A percentile compares a stretch with the other conserved stretches of the same genome.
Evolutionary conservation across 2,113 vertebrate species (phyloP).

Genomic region (Xyrauchen texanus): DNA sequence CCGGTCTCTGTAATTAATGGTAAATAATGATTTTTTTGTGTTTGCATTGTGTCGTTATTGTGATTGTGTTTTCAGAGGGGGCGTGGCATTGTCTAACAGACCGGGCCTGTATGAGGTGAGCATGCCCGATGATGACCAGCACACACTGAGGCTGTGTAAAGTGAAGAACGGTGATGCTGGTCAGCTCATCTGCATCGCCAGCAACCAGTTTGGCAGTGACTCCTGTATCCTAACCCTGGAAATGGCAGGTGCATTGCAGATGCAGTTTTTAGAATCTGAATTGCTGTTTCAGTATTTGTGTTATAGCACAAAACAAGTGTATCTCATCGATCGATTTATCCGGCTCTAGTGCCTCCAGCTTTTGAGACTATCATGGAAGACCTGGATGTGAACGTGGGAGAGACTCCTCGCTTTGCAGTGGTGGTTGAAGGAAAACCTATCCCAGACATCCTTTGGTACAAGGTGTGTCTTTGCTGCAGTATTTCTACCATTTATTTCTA

Average conservation of each 20-base stretch:
- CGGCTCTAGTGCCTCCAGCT: constrained; percentile 82
- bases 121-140: constrained; percentile 91
- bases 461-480: constrained; percentile 69
- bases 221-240: constrained; percentile 80
- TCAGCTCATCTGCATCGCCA: constrained; percentile 82
- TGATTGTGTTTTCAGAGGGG: constrained; percentile 69
- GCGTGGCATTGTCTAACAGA: constrained; percentile 73
- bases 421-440: constrained; percentile 93
- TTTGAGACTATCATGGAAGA: constrained; percentile 99
- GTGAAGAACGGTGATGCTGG: constrained; percentile 80
- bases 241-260: constrained; percentile 80
- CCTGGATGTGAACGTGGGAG: constrained; percentile 84
- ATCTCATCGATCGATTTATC: constrained; percentile 9
- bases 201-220: constrained; percentile 84
- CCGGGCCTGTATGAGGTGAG: constrained; percentile 80
- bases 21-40: too few relatives aligned
- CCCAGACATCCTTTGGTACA: constrained; percentile 95
- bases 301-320: too few relatives aligned
- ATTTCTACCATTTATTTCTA: too few relatives aligned
- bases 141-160: constrained; percentile 81
- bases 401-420: constrained; percentile 88
- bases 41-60: background rate
- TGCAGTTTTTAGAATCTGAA: background rate
- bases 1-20: too few relatives aligned
- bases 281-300: background rate